phyloP scores from a whole-genome alignment of 2,113 vertebrate genomes.

The Scomber japonicus region DNA sequence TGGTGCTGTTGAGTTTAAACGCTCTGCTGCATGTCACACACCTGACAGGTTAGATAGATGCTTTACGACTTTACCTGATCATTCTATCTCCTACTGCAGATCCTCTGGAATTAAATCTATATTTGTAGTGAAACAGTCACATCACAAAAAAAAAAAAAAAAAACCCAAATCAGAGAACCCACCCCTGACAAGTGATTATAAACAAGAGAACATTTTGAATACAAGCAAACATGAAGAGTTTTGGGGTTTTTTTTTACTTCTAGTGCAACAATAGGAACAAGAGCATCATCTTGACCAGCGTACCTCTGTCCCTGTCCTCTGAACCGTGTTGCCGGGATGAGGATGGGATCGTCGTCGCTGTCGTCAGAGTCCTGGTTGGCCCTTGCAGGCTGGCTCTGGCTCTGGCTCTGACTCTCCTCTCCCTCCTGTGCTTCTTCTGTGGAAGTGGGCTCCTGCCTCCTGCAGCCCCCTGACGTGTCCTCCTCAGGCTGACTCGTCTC shows the following conservation, averaged over 20 bases:
- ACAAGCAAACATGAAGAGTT: no score
- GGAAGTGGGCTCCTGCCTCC: constrained; percentile 69
- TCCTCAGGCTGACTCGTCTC: constrained; percentile 61
- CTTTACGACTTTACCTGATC: constrained; percentile 93
- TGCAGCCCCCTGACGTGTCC: constrained; percentile 73
- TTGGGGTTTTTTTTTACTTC: background rate
- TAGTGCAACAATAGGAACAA: background rate
- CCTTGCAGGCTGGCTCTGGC: constrained; percentile 80
- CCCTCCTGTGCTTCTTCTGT: constrained; percentile 42
- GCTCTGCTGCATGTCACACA: constrained; percentile 56
- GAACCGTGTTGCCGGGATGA: constrained; percentile 92
- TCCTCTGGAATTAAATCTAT: constrained; percentile 98
- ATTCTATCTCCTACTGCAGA: constrained; percentile 99
- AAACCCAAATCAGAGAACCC: constrained; percentile 30
- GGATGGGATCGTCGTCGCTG: constrained; percentile 96
- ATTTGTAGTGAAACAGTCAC: constrained; percentile 78
- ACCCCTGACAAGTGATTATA: background rate
- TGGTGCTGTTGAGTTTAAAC: constrained; percentile 30
- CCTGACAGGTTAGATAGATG: constrained; percentile 66
- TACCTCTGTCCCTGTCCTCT: constrained; percentile 95
- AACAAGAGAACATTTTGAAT: background rate
- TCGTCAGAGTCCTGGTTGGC: constrained; percentile 93
- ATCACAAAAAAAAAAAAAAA: constrained; percentile 77
- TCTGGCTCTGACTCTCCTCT: constrained; percentile 83
- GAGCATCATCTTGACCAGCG: constrained; percentile 16